Evolutionary conservation across 2,797 vertebrate genomes (phyloP).

Genomic region (Corythornis leucogaster): DNA sequence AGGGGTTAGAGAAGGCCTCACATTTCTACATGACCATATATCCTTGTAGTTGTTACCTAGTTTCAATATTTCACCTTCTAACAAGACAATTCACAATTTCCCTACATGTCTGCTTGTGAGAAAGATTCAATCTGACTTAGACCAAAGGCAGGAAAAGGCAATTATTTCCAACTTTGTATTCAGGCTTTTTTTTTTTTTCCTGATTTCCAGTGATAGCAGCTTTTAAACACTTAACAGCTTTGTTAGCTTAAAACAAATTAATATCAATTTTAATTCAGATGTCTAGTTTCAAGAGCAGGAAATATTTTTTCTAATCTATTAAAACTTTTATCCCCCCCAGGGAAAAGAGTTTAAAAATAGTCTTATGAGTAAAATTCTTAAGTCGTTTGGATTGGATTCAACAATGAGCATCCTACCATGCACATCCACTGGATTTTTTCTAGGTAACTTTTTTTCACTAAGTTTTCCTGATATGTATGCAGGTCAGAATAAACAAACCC

Average conservation of each 20-base stretch:
- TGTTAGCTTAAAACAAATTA: conserved; percentile 7
- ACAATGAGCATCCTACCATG: neutral
- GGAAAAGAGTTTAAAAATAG: neutral
- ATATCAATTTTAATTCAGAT: neutral
- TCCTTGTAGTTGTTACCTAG: neutral
- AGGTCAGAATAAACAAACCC: conserved; percentile 26
- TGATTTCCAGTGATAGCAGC: neutral
- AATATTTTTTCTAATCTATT: neutral
- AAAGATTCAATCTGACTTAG: neutral
- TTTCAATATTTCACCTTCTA: neutral
- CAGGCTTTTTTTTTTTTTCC: neutral
- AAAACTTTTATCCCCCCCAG: neutral
- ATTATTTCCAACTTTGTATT: neutral
- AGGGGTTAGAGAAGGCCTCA: neutral
- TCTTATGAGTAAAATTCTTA: neutral
- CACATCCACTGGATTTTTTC: neutral
- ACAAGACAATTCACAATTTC: neutral
- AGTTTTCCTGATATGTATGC: conserved; percentile 12
- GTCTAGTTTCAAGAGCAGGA: neutral
- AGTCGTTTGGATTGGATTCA: neutral
- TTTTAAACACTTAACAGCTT: conserved; percentile 3
- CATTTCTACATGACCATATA: neutral
- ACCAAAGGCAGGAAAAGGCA: neutral
- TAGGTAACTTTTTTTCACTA: neutral
- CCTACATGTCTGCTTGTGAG: neutral